Evolutionary conservation across 2,797 vertebrate genomes (phyloP).

Genomic region (Molossus alvarezi): DNA sequence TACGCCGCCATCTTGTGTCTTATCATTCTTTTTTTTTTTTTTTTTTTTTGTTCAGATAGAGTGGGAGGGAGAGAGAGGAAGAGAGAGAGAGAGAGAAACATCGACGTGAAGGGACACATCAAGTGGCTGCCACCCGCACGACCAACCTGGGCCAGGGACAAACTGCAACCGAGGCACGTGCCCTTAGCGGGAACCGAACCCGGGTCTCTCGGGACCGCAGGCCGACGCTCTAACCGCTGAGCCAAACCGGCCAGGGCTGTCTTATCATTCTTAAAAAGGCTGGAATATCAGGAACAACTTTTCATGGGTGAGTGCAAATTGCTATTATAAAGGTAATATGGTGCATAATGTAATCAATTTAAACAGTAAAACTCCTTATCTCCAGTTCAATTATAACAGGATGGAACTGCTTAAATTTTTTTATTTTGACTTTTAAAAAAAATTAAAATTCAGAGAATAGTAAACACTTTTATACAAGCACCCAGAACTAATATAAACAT

Average conservation of each 20-base stretch:
- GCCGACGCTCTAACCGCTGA: too few species aligned
- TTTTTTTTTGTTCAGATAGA: too few species aligned
- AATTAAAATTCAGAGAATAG: background rate
- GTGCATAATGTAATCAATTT: background rate
- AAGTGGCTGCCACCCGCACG: too few species aligned
- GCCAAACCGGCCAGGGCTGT: too few species aligned
- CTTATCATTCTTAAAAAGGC: conserved; percentile 25
- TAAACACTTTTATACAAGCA: background rate
- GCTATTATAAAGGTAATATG: background rate
- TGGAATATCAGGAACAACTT: background rate
- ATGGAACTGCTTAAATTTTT: background rate
- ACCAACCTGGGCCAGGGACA: too few species aligned
- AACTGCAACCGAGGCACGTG: too few species aligned
- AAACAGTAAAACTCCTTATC: background rate
- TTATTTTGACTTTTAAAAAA: conserved; percentile 6
- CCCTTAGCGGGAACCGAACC: too few species aligned
- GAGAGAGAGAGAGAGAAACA: too few species aligned
- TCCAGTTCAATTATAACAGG: background rate
- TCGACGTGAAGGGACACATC: too few species aligned
- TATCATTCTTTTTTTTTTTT: too few species aligned
- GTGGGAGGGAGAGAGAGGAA: too few species aligned
- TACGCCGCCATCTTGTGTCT: background rate
- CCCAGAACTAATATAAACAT: background rate
- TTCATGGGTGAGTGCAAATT: background rate
- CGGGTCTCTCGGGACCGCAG: too few species aligned